These are phyloP conservation scores for Gadopsis bispinosus DNA, from an alignment of 2,797 vertebrate genomes.

Conservation along the genomic window DNA sequence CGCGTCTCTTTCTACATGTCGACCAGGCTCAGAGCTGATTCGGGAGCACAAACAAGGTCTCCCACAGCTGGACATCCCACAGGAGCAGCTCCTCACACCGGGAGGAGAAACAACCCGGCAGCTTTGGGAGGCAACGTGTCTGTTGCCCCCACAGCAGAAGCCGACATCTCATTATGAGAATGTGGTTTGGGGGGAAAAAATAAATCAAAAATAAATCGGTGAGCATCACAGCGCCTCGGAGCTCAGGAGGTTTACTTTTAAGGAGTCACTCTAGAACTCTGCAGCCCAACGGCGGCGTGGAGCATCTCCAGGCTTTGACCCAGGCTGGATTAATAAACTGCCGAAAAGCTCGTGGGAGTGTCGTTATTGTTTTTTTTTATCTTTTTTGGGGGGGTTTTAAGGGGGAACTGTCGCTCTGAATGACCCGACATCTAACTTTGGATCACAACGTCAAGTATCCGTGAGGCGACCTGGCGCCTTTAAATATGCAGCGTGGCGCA, in stretches of 20 bases:
- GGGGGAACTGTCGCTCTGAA: neutral
- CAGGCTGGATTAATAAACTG: no score
- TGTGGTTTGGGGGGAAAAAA: neutral
- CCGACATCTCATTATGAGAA: neutral
- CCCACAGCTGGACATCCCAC: neutral
- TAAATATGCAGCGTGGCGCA: constrained; percentile 26
- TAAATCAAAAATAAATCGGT: constrained; percentile 7
- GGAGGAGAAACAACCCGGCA: constrained; percentile 25
- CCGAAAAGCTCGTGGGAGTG: no score
- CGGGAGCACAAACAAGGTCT: neutral
- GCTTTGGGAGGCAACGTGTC: constrained; percentile 5
- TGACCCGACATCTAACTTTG: constrained; percentile 35
- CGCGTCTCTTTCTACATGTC: neutral
- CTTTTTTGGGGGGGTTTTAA: no score
- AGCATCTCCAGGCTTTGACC: constrained; percentile 29
- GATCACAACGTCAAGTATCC: constrained; percentile 20
- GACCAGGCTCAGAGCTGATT: neutral
- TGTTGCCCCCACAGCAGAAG: neutral
- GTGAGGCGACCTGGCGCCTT: constrained; percentile 49
- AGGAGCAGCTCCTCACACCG: constrained; percentile 20
- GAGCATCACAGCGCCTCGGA: neutral
- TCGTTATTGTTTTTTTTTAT: no score
- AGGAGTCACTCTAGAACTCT: neutral
- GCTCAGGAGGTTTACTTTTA: constrained; percentile 46
- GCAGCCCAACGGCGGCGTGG: constrained; percentile 15